Conservation (phyloP, 2,113 vertebrate genomes). For the Menura novaehollandiae region DNA sequence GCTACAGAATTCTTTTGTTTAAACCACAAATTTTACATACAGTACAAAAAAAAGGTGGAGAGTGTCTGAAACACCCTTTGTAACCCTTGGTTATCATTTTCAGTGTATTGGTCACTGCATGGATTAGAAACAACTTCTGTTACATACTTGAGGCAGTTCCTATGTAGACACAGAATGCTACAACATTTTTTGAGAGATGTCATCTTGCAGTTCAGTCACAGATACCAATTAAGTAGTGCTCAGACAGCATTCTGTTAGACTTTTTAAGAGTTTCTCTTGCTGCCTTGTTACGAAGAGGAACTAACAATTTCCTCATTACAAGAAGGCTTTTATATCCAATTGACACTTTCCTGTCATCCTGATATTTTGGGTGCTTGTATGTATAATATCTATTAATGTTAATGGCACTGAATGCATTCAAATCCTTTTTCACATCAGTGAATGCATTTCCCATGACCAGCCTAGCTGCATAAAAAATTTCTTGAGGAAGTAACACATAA, state of each 20-base stretch:
- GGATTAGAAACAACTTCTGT: background rate
- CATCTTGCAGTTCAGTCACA: background rate
- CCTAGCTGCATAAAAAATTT: background rate
- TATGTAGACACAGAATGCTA: accelerated
- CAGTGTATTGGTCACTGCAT: background rate
- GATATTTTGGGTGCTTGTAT: background rate
- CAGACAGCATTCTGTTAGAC: background rate
- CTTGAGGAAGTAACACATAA: background rate
- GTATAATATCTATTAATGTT: background rate
- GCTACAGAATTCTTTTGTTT: background rate
- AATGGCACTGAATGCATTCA: background rate
- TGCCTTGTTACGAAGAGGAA: background rate
- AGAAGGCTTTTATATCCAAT: background rate
- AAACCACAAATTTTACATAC: background rate
- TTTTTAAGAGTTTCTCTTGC: background rate
- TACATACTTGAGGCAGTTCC: background rate
- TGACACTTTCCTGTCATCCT: background rate
- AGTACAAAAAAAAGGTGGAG: background rate
- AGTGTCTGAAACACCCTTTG: background rate
- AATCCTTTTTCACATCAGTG: background rate
- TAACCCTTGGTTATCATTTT: background rate
- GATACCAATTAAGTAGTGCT: background rate
- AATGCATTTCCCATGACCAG: background rate
- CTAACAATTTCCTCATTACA: background rate
- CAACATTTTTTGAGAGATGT: background rate